Base-by-base conservation (phyloP, 2,888 invertebrate species). In the Erebia ligea region DNA sequence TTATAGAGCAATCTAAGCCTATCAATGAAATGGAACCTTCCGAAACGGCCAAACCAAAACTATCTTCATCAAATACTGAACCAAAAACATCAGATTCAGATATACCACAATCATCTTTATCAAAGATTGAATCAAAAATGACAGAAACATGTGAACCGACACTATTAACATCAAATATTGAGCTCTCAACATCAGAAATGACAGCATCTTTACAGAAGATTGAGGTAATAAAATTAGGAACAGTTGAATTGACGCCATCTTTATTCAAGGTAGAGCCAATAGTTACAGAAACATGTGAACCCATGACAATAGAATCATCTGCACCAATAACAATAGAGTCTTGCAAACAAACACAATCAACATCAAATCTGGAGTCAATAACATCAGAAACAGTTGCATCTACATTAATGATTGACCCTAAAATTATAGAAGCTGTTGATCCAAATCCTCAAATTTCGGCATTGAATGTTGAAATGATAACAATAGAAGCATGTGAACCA, bases 91-190 rank as follows among this genome's bases (percentile, higher is more conserved):
- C 17, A 10, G 40, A 70, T 50, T 17, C 2, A 57, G 58, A 59
- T 45, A 10, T 6, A 57, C 21, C 58, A 40, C 42, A 6, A 15
- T 19, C 11, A 45, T 45, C n/a, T 52, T 5, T 42, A 10, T 63
- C 63, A 15, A 56, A 48, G 15, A 15, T 13, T 63, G 25, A 11
- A 25, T 9, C 19, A 17, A 50, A 21, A 48, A 1, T 40, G 1
- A 50, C 17, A 15, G 40, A 70, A 57, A 21, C 1, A 57, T 17
- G 19, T 61, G 54, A 66, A 2, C 59, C 13, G 11, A 54, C 57
- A 61, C 25, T 59, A 52, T 11, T 3, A 45, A 11, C 11, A 45
- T 45, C 11, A 34, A 34, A 34, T 34, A 34, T 6, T 34, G 34
- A 34, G 34, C 34, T 34, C 34, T 34, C 6, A 34, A 34, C 34